phyloP scores from a whole-genome alignment of 2,888 invertebrate genomes.

The Drepana falcataria region DNA sequence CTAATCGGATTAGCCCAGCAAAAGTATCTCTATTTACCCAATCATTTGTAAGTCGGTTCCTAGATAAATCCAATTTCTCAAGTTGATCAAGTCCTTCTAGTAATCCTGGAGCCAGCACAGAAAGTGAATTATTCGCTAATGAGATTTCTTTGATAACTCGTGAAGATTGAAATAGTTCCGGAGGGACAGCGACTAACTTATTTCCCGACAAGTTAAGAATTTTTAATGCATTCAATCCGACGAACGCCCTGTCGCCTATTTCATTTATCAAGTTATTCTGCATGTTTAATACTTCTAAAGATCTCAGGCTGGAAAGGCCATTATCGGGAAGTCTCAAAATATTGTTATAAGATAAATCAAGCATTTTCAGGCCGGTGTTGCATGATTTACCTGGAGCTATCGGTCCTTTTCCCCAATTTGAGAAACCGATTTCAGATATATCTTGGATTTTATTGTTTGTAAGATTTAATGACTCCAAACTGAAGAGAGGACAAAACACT shows the following conservation, averaged over 20 bases:
- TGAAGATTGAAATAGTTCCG: conserved; percentile 86
- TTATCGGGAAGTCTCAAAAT: conserved; percentile 84
- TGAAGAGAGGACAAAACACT: conserved; percentile 85
- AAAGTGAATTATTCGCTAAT: conserved; percentile 88
- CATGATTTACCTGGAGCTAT: conserved; percentile 84
- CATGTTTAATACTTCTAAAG: conserved; percentile 83
- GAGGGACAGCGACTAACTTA: conserved; percentile 86
- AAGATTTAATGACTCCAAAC: conserved; percentile 83
- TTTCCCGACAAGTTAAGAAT: conserved; percentile 89
- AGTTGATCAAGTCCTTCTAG: conserved; percentile 86
- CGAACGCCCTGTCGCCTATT: conserved; percentile 86
- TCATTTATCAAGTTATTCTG: conserved; percentile 87
- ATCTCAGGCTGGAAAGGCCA: conserved; percentile 83
- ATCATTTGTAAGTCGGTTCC: conserved; percentile 85
- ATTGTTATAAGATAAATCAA: conserved; percentile 87
- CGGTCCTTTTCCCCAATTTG: conserved; percentile 84
- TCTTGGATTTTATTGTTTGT: conserved; percentile 89
- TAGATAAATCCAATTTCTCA: conserved; percentile 84
- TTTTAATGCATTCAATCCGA: conserved; percentile 83
- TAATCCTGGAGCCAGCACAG: conserved; percentile 85
- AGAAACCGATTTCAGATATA: conserved; percentile 85
- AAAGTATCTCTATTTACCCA: conserved; percentile 89
- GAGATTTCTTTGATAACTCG: conserved; percentile 84
- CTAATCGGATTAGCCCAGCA: conserved; percentile 83
- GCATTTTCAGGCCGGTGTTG: conserved; percentile 82